Evolutionary conservation across 2,113 vertebrate species (phyloP).

Genomic region (Aplodontia rufa): DNA sequence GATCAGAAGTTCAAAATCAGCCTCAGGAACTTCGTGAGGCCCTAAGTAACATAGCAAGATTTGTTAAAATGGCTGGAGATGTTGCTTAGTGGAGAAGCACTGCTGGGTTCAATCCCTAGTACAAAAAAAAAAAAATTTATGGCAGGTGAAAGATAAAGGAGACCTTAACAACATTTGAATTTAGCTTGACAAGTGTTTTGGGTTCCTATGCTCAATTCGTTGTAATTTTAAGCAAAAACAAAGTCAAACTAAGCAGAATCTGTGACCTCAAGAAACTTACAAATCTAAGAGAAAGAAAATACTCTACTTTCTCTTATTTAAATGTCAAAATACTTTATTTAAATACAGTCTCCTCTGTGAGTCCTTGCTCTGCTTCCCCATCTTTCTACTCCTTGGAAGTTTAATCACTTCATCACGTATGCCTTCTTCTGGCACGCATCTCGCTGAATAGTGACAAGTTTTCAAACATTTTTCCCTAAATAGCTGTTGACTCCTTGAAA

Average conservation of each 20-base stretch:
- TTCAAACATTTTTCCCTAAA: background rate
- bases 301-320: background rate
- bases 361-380: background rate
- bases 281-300: background rate
- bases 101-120: too few species aligned
- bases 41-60: too few species aligned
- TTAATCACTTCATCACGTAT: background rate
- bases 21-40: too few species aligned
- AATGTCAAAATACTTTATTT: background rate
- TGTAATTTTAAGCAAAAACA: background rate
- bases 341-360: background rate
- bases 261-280: background rate
- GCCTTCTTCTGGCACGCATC: background rate
- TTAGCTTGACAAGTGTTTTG: background rate
- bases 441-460: background rate
- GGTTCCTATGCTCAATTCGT: background rate
- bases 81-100: too few species aligned
- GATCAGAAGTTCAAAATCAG: too few species aligned
- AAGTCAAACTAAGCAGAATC: background rate
- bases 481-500: background rate
- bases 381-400: background rate
- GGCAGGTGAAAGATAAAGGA: background rate
- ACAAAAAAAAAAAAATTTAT: too few species aligned
- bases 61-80: too few species aligned
- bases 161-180: background rate